phyloP scores from a whole-genome alignment of 1,140 invertebrate species.

The Psilanteris sp. region DNA sequence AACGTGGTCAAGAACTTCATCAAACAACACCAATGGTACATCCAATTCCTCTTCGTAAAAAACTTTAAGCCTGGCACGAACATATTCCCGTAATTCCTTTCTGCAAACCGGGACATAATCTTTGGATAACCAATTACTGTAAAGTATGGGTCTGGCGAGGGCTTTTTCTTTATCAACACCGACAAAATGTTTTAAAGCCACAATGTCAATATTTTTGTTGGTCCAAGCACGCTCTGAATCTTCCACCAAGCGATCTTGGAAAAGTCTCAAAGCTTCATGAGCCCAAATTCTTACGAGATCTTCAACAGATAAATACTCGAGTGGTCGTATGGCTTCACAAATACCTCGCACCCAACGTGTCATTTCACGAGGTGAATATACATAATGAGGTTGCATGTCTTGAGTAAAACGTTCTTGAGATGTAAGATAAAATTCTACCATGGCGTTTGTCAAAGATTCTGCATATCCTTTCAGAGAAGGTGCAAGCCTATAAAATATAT shows the following conservation, averaged over 20 bases:
- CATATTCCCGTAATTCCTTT: constrained; percentile 97
- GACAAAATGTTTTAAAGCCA: constrained; percentile 97
- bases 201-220: constrained; percentile 97
- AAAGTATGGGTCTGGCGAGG: constrained; percentile 94
- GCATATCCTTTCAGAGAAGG: constrained; percentile 94
- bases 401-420: constrained; percentile 99
- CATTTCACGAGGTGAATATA: constrained; percentile 99
- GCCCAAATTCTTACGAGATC: constrained; percentile 98
- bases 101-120: constrained; percentile 98
- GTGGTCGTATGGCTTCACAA: constrained; percentile 97
- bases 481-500: constrained; percentile 87
- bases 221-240: constrained; percentile 98
- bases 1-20: constrained; percentile 99
- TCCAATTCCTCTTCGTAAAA: constrained; percentile 99
- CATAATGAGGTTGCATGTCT: constrained; percentile 99
- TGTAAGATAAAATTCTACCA: constrained; percentile 98
- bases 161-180: constrained; percentile 92
- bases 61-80: constrained; percentile 97
- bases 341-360: constrained; percentile 99
- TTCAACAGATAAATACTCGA: constrained; percentile 95
- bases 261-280: constrained; percentile 97
- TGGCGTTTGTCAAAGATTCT: constrained; percentile 97
- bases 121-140: constrained; percentile 99
- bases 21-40: constrained; percentile 98
- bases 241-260: constrained; percentile 97